phyloP scores from a whole-genome alignment of 2,797 vertebrate species.

The Oceanodroma leucorhoa region DNA sequence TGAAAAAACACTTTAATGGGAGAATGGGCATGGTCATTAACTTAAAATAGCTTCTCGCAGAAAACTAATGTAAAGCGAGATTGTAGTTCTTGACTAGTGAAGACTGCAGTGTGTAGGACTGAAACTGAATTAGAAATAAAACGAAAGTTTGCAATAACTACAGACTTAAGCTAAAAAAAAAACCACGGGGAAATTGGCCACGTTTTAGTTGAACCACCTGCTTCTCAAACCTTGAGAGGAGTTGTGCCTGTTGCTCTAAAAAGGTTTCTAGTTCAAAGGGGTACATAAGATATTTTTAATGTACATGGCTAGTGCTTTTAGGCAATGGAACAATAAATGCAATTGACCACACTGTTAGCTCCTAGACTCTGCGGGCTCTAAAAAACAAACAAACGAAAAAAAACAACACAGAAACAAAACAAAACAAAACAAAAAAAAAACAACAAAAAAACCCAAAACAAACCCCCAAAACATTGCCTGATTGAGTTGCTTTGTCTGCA shows the following conservation, averaged over 20 bases:
- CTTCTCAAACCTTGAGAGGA: background rate
- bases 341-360: background rate
- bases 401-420: rapidly evolving
- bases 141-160: background rate
- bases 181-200: background rate
- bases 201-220: background rate
- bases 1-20: slow-evolving; percentile 70
- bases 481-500: background rate
- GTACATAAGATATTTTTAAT: background rate
- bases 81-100: background rate
- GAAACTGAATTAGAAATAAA: background rate
- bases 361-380: background rate
- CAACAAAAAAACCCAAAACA: rapidly evolving
- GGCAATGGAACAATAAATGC: background rate
- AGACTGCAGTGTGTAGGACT: background rate
- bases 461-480: background rate
- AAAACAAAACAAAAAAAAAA: background rate
- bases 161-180: background rate
- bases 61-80: background rate
- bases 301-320: background rate
- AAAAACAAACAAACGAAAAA: background rate
- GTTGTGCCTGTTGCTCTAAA: background rate
- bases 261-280: background rate
- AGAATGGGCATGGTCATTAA: slow-evolving; percentile 67
- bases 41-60: slow-evolving; percentile 64